Percentiles rank a stretch among this genome's conserved stretches.
phyloP scores from a whole-genome alignment of 2,113 vertebrate species.

The Hippocampus mohnikei region DNA sequence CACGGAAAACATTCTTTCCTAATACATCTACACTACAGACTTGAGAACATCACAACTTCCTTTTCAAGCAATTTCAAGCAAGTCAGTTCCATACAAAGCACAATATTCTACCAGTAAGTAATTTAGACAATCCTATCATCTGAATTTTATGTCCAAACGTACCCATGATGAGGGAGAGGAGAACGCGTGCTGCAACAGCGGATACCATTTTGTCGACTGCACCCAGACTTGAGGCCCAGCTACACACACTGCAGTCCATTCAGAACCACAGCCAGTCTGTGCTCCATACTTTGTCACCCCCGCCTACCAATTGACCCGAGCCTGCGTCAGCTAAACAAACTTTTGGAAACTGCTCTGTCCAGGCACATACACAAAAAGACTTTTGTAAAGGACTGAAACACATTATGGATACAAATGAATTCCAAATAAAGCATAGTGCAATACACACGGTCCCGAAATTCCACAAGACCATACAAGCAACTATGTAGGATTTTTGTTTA shows the following conservation, averaged over 20 bases:
- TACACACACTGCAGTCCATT: slow-evolving; percentile 54
- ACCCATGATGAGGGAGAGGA: slow-evolving; percentile 51
- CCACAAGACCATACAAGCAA: not conserved
- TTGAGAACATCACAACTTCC: not conserved
- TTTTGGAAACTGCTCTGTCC: slow-evolving; percentile 33
- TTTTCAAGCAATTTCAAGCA: not conserved
- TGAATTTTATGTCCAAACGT: slow-evolving; percentile 32
- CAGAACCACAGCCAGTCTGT: slow-evolving; percentile 42
- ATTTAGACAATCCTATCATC: not conserved
- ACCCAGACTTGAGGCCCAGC: slow-evolving; percentile 27
- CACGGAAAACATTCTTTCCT: not conserved
- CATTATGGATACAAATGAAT: slow-evolving; percentile 20
- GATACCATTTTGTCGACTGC: slow-evolving; percentile 56
- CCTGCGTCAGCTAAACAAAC: slow-evolving; percentile 40
- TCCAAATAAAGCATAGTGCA: not conserved
- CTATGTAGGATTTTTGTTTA: too few relatives aligned
- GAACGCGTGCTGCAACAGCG: slow-evolving; percentile 30
- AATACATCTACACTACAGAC: not conserved
- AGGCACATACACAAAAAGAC: slow-evolving; percentile 49
- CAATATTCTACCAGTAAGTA: not conserved
- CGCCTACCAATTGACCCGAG: slow-evolving; percentile 2
- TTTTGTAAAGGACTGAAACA: slow-evolving; percentile 46
- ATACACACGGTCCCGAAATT: not conserved
- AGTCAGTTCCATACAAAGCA: not conserved
- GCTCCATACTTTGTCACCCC: slow-evolving; percentile 18